Base-by-base conservation (phyloP, 2,113 vertebrate genomes). In the Pluvialis apricaria region DNA sequence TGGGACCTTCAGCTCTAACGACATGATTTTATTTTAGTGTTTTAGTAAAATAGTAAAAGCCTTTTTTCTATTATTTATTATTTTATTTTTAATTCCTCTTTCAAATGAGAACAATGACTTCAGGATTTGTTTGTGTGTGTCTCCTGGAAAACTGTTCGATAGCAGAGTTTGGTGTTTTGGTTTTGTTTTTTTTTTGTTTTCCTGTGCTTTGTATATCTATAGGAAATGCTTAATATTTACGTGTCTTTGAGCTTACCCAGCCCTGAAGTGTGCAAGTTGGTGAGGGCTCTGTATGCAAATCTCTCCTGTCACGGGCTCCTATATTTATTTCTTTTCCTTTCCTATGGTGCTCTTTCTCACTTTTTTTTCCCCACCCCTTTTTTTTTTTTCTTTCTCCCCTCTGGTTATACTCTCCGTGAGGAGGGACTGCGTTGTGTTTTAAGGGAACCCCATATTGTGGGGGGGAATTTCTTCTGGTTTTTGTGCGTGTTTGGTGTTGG, bases 291-390 rank as follows among this genome's bases (percentile, higher is more conserved):
- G 18, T 60, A 77, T 86, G 88, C 73, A 86, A 73, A 88, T 92
- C 60, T 88, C 45, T 36, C 69, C 79, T 91, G 71, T 82, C 71
- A 32, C 28, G 21, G 79, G 38, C 45, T 96, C 34, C 13, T 88
- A 4, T 65, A 69, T 90, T 93, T 92, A 90, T 88, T 94, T 92
- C 68, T 65, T 96, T 87, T 78, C 32, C 65, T 90, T 83, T 86
- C 68, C 80, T 73, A 34, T 69, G 78, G 58, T 0, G 0, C 42
- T 55, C 13, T 80, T 85, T 87, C 52, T 79, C 51, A 13, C 29
- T 44, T 38, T 25, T 61, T 22, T 45, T 40, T 19, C 47, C 7
- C 5, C 12, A 22, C 22, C 49, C 22, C 47, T 25, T 13, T 28
- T 32, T 42, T 76, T 26, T 16, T 28, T 32, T 42, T 76, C 22